phyloP scores from a whole-genome alignment of 2,888 invertebrate genomes.

The Drosophila antonietae region DNA sequence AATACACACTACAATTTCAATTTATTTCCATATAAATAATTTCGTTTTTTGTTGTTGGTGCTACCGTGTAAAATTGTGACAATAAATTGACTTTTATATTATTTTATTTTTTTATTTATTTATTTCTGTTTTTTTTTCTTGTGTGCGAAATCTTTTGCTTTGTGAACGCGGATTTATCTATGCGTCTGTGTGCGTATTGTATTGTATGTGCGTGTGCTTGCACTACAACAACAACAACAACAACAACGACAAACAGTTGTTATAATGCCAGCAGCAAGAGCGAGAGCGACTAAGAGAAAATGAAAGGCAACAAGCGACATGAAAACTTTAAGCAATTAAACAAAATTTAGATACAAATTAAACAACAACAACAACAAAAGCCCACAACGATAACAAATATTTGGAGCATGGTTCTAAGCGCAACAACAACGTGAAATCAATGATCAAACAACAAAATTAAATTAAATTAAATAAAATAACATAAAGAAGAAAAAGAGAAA shows the following conservation, averaged over 20 bases:
- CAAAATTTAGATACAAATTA: constrained; percentile 64
- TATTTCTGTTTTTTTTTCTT: constrained; percentile 17
- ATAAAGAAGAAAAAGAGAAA: constrained; percentile 9
- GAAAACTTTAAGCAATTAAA: constrained; percentile 66
- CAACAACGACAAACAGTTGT: constrained; percentile 41
- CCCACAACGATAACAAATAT: constrained; percentile 22
- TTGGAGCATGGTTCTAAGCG: constrained; percentile 42
- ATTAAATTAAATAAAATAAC: neutral
- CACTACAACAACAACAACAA: constrained; percentile 29
- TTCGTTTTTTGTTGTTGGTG: constrained; percentile 5
- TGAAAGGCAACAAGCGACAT: constrained; percentile 62
- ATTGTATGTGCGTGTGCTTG: constrained; percentile 43
- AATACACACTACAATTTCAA: constrained; percentile 42
- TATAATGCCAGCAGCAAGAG: constrained; percentile 51
- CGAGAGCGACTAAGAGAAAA: constrained; percentile 50
- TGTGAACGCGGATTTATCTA: constrained; percentile 62
- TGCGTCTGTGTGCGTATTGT: constrained; percentile 19
- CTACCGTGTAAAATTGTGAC: constrained; percentile 57
- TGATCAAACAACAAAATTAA: too few relatives aligned
- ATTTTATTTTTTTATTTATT: constrained; percentile 12
- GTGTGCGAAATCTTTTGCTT: constrained; percentile 53
- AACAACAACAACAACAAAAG: constrained; percentile 14
- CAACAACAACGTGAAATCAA: neutral
- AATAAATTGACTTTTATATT: constrained; percentile 31
- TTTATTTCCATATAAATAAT: constrained; percentile 1